Evolutionary conservation across 2,113 vertebrate species (phyloP).

Genomic region (Pangasianodon hypophthalmus): DNA sequence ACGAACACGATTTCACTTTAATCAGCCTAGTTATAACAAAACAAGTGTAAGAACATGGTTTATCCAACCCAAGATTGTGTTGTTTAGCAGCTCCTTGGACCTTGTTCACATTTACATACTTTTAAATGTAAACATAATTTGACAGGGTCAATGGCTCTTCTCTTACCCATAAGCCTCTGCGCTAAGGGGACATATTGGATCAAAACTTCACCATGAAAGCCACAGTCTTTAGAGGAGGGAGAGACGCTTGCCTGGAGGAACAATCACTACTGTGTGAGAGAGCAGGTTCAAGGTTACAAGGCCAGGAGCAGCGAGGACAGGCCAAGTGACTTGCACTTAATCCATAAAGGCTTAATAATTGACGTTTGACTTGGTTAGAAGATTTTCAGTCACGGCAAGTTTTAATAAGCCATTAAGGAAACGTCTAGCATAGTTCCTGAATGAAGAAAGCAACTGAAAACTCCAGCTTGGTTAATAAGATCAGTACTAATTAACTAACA

Average conservation of each 20-base stretch:
- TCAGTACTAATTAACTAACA: not conserved
- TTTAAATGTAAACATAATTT: too few species aligned
- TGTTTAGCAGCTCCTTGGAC: not conserved
- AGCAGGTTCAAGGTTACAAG: not conserved
- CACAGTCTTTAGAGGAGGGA: not conserved
- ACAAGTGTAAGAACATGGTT: not conserved
- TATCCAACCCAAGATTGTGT: not conserved
- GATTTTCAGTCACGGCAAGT: not conserved
- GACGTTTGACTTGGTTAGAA: not conserved
- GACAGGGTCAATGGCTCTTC: not conserved
- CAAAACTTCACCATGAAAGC: slow-evolving; percentile 8
- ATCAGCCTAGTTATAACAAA: not conserved
- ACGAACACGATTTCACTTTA: not conserved
- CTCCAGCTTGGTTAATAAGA: not conserved
- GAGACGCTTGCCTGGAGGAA: slow-evolving; percentile 8
- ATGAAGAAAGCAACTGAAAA: not conserved
- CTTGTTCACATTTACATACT: not conserved
- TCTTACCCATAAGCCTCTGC: not conserved
- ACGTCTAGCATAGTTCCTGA: not conserved
- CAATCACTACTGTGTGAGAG: not conserved
- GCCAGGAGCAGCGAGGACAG: not conserved
- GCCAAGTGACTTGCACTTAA: not conserved
- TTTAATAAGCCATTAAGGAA: not conserved
- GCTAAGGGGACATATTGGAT: not conserved
- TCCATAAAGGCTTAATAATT: not conserved